A percentile compares a stretch with the other conserved stretches of the same genome.
Evolutionary conservation across 2,113 vertebrate genomes (phyloP).

Genomic region (Daubentonia madagascariensis): DNA sequence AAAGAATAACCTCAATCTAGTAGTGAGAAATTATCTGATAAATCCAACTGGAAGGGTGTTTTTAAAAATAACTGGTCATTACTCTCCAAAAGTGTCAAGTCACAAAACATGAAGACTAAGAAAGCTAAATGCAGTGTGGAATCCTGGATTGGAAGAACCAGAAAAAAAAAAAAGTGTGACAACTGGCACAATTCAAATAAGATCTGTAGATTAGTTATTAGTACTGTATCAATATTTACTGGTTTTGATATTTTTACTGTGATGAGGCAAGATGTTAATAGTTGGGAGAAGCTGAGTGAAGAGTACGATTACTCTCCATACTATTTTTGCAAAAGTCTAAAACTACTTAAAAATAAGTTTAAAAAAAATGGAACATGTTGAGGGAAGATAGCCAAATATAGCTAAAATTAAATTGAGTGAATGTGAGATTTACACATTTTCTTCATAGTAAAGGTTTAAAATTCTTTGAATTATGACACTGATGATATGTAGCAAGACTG

Average conservation of each 20-base stretch:
- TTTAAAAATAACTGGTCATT: background rate
- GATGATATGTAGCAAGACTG: background rate
- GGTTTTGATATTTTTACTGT: background rate
- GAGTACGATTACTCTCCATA: background rate
- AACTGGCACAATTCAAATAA: background rate
- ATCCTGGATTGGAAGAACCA: background rate
- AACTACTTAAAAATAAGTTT: background rate
- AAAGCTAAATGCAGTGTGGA: background rate
- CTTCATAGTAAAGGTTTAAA: slow-evolving; percentile 26
- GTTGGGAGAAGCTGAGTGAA: background rate
- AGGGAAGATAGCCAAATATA: background rate
- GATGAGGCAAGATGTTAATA: slow-evolving; percentile 5
- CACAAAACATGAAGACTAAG: background rate
- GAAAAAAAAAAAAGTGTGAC: background rate
- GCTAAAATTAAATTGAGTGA: slow-evolving; percentile 6
- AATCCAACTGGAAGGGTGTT: background rate
- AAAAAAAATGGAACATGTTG: background rate
- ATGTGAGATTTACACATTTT: background rate
- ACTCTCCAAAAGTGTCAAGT: background rate
- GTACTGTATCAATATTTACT: background rate
- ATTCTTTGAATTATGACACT: slow-evolving; percentile 18
- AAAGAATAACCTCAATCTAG: slow-evolving; percentile 1
- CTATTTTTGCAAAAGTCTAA: background rate
- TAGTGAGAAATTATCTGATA: background rate
- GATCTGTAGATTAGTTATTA: background rate